Conservation (phyloP, 2,113 vertebrate genomes). For the Cheilinus undulatus region DNA sequence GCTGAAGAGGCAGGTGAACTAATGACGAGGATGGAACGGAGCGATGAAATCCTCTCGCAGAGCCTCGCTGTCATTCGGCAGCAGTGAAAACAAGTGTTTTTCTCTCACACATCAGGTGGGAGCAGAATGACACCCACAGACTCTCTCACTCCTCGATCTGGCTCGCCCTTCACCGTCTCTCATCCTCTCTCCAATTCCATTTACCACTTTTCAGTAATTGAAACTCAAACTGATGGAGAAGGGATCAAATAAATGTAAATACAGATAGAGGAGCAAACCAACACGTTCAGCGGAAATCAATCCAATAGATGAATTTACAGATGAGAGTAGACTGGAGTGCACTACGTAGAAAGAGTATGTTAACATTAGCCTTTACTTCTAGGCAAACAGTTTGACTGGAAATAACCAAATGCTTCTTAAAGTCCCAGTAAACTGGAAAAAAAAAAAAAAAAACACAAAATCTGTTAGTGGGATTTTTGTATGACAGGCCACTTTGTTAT, state of each 20-base stretch:
- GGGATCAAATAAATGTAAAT: conserved; percentile 63
- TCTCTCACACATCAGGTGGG: conserved; percentile 63
- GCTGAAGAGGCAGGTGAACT: conserved; percentile 79
- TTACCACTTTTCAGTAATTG: conserved; percentile 53
- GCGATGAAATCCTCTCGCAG: conserved; percentile 58
- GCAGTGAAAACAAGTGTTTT: conserved; percentile 68
- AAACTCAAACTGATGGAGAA: conserved; percentile 46
- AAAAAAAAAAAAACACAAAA: too few relatives aligned
- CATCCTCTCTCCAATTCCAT: conserved; percentile 48
- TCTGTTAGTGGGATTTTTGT: too few relatives aligned
- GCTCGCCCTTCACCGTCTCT: conserved; percentile 22
- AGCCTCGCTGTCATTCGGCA: conserved; percentile 68
- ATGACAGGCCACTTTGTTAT: too few relatives aligned
- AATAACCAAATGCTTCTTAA: not conserved
- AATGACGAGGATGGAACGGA: conserved; percentile 69
- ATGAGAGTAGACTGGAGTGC: not conserved
- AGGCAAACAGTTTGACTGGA: not conserved
- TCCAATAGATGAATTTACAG: conserved; percentile 2
- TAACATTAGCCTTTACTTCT: too few relatives aligned
- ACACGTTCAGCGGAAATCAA: conserved; percentile 3
- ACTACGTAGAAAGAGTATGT: too few relatives aligned
- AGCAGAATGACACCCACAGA: conserved; percentile 65
- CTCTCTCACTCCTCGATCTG: conserved; percentile 27
- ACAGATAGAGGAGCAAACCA: conserved; percentile 25
- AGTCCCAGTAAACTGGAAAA: too few relatives aligned